Base-by-base conservation (phyloP, 2,888 invertebrate genomes). In the Sinopyrophorus schimmeli region DNA sequence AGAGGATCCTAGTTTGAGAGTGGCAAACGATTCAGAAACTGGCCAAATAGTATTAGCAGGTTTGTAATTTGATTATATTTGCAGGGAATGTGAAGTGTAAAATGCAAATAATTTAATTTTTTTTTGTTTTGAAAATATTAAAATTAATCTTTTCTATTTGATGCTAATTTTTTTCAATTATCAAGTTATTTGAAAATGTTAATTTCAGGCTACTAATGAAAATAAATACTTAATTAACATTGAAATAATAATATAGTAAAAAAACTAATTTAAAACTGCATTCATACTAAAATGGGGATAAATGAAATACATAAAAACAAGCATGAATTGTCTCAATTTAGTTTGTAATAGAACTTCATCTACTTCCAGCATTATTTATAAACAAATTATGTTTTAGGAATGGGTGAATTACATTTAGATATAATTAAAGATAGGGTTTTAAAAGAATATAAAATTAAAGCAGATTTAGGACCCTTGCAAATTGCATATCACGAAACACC, bases 321-420 rank as follows among this genome's bases (percentile, higher is more conserved):
- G 4, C 4, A 5, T 18, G 4, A 18, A 6, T 6, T 18, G 18
- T 18, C 18, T 1, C n/a, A 12, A 27, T 27, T 12, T 27, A n/a
- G n/a, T n/a, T n/a, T n/a, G n/a, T n/a, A 26, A n/a, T 3, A 26
- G 26, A 2, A 26, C 9, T 26, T 26, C 4, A 26, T 11, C n/a
- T 26, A 26, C 5, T 26, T 26, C 7, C 7, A 24, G 3, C 24
- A 24, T 21, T 12, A 16, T 7, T 2, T 14, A 5, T 26, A 23
- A 12, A 34, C n/a, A n/a, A n/a, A n/a, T n/a, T 35, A 9, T 20
- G 12, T 70, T 57, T 46, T 65, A 82, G 93, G 97, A 7, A 98
- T 98, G 98, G 99, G 99, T 1, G 97, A 99, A 72, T 79, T 99
- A 1, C 99, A 99, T 69, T 77, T 99, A 51, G 97, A 99, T 57